phyloP scores from a whole-genome alignment of 2,888 invertebrate species.

The Emesis furor region DNA sequence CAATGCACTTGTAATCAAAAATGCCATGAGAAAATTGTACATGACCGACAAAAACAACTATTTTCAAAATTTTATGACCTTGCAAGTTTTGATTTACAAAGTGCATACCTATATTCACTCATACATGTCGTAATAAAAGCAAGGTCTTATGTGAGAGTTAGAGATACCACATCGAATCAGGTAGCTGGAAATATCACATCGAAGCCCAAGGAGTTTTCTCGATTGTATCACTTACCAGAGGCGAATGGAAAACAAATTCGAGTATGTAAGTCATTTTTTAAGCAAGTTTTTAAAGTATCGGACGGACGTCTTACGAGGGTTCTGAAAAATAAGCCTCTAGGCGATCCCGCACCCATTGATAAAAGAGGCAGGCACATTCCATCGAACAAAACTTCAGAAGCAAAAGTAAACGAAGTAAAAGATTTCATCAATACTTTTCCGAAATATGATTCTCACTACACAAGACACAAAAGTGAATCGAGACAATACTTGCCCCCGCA shows the following conservation, averaged over 20 bases:
- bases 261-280: constrained; percentile 52
- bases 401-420: constrained; percentile 54
- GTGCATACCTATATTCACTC: constrained; percentile 57
- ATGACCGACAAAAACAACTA: constrained; percentile 43
- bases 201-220: constrained; percentile 37
- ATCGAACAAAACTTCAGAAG: constrained; percentile 61
- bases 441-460: constrained; percentile 53
- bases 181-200: constrained; percentile 40
- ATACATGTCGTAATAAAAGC: constrained; percentile 53
- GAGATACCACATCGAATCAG: constrained; percentile 38
- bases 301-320: constrained; percentile 62
- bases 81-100: constrained; percentile 57
- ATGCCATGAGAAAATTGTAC: constrained; percentile 54
- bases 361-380: constrained; percentile 61
- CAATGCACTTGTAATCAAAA: constrained; percentile 35
- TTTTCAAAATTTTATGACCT: constrained; percentile 42
- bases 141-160: constrained; percentile 42
- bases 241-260: constrained; percentile 38
- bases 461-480: constrained; percentile 37
- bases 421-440: constrained; percentile 61
- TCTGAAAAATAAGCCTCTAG: constrained; percentile 52
- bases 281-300: constrained; percentile 55
- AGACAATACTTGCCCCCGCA: constrained; percentile 38
- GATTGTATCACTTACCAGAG: constrained; percentile 47
- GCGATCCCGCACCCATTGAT: constrained; percentile 49